Conservation (phyloP, 2,888 invertebrate genomes). For the Andrena bicolor region DNA sequence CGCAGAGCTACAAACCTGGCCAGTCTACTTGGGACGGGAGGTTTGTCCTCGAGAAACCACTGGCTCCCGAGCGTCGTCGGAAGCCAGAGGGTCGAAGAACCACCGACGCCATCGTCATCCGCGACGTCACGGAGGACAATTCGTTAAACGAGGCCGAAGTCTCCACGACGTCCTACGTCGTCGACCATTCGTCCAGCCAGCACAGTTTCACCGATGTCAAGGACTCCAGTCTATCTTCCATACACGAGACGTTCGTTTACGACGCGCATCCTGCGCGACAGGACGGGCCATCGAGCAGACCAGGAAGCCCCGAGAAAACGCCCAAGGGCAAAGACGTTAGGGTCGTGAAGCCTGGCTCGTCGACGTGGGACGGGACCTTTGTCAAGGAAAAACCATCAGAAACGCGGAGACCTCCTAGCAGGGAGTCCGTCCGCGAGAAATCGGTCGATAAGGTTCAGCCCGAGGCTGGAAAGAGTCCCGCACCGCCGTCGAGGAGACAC, state of each 20-base stretch:
- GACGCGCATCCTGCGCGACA: conserved; percentile 35
- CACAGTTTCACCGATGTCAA: conserved; percentile 75
- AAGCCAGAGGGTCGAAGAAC: conserved; percentile 64
- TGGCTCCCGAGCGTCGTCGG: conserved; percentile 42
- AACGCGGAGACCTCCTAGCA: conserved; percentile 41
- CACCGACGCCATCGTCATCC: conserved; percentile 79
- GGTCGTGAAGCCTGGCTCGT: conserved; percentile 75
- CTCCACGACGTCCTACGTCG: conserved; percentile 77
- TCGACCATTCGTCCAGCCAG: conserved; percentile 80
- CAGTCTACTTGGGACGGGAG: conserved; percentile 87
- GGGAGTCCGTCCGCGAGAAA: conserved; percentile 37
- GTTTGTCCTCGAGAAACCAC: conserved; percentile 86
- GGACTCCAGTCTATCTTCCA: conserved; percentile 70
- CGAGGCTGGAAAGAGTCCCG: not conserved
- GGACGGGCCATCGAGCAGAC: conserved; percentile 52
- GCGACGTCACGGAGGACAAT: conserved; percentile 71
- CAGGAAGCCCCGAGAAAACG: conserved; percentile 69
- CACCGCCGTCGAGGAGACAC: conserved; percentile 54
- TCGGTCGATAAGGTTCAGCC: conserved; percentile 34
- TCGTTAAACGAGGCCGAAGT: conserved; percentile 81
- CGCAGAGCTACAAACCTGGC: conserved; percentile 75
- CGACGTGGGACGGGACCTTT: conserved; percentile 81
- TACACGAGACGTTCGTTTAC: conserved; percentile 62
- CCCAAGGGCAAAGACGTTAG: conserved; percentile 67
- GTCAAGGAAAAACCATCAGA: conserved; percentile 65